Percentiles rank a stretch among this genome's conserved stretches.
phyloP scores from a whole-genome alignment of 2,888 invertebrate genomes.

The Epinotia demarniana region DNA sequence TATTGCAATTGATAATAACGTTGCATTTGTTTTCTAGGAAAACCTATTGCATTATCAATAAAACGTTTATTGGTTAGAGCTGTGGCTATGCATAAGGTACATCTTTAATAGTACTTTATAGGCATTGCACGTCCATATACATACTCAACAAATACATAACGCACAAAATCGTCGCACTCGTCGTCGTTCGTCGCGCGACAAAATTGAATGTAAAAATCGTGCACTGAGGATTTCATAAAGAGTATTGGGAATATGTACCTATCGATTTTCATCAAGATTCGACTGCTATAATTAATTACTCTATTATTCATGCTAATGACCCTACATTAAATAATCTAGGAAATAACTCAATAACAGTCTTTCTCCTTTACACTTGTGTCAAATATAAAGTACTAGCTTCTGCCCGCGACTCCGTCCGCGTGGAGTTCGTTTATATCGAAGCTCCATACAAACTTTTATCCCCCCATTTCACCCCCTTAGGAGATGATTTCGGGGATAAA shows the following conservation, averaged over 20 bases:
- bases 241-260: not conserved
- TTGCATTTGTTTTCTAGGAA: not conserved
- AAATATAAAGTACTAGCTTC: too few species aligned
- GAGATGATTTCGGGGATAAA: too few species aligned
- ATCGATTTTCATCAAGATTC: not conserved
- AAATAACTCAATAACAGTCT: not conserved
- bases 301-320: not conserved
- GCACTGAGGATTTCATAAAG: not conserved
- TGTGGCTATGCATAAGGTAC: not conserved
- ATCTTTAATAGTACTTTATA: not conserved
- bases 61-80: conserved; percentile 1
- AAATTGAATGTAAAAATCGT: not conserved
- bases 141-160: not conserved
- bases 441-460: too few species aligned
- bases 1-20: not conserved
- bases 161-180: too few species aligned
- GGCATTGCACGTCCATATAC: too few species aligned
- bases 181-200: not conserved
- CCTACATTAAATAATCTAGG: too few species aligned
- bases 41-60: not conserved
- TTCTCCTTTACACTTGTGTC: too few species aligned
- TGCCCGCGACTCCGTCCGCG: too few species aligned
- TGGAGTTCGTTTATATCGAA: too few species aligned
- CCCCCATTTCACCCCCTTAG: too few species aligned
- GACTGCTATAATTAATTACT: not conserved